phyloP scores from a whole-genome alignment of 1,140 invertebrate species.

The Druon quercuslanigerum region DNA sequence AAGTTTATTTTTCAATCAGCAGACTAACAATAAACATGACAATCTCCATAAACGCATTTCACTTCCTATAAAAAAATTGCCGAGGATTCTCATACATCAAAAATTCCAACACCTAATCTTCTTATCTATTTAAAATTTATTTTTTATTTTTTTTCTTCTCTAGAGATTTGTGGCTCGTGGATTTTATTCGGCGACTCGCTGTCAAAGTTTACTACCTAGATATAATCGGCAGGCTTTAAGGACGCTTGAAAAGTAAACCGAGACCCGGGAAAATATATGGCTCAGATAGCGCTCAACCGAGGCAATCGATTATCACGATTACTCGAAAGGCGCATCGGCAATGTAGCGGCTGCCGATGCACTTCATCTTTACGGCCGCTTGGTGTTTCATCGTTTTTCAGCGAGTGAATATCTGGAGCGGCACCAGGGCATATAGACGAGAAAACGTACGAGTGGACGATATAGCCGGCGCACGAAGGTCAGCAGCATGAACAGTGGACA shows the following conservation, averaged over 20 bases:
- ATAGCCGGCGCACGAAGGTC: constrained; percentile 50
- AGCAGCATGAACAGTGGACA: constrained; percentile 53
- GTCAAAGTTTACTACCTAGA: constrained; percentile 9
- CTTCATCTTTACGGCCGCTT: constrained; percentile 38
- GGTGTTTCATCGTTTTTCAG: constrained; percentile 47
- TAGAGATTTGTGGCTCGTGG: background rate
- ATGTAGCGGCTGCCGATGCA: constrained; percentile 23
- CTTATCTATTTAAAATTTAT: background rate
- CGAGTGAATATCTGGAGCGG: constrained; percentile 43
- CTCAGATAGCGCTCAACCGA: constrained; percentile 4
- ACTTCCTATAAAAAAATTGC: too few relatives aligned
- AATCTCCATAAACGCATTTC: too few relatives aligned
- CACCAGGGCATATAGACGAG: constrained; percentile 39
- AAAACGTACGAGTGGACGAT: constrained; percentile 39
- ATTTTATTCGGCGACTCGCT: background rate
- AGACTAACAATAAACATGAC: too few relatives aligned
- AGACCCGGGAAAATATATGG: constrained; percentile 6
- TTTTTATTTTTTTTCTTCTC: background rate
- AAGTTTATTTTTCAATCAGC: too few relatives aligned
- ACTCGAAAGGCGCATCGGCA: constrained; percentile 28
- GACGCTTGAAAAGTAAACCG: background rate
- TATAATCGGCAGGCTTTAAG: constrained; percentile 8
- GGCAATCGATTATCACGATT: constrained; percentile 39
- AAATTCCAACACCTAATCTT: too few relatives aligned
- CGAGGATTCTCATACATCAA: too few relatives aligned